A percentile compares a stretch with the other conserved stretches of the same genome.
These are phyloP conservation scores for Scrobipalpa atriplicella DNA, from an alignment of 2,888 invertebrate genomes.

Conservation along the genomic window DNA sequence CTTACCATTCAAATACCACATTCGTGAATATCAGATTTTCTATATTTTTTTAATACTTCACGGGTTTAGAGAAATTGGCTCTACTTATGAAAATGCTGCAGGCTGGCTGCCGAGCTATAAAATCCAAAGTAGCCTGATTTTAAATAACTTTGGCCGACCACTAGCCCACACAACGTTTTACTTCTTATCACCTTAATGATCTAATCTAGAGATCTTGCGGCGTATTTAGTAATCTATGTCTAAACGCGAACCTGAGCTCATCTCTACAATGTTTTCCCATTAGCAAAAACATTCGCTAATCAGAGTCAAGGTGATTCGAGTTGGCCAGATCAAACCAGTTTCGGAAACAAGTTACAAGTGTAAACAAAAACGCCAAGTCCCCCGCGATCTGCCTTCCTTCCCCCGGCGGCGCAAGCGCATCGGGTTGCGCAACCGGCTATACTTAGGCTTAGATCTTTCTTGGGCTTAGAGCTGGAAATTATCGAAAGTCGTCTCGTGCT, in stretches of 20 bases:
- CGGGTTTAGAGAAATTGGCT: too few relatives aligned
- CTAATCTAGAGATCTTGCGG: neutral
- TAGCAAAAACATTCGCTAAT: constrained; percentile 24
- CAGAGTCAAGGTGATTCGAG: constrained; percentile 20
- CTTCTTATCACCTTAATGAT: neutral
- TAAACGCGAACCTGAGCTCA: neutral
- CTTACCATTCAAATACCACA: too few relatives aligned
- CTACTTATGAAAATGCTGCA: too few relatives aligned
- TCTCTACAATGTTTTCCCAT: neutral
- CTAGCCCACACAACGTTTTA: neutral
- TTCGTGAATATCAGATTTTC: too few relatives aligned
- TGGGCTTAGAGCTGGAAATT: neutral
- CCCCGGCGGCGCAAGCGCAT: constrained; percentile 16
- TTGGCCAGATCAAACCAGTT: constrained; percentile 7
- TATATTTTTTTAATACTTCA: too few relatives aligned
- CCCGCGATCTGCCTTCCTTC: constrained; percentile 27
- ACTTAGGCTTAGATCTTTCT: constrained; percentile 20
- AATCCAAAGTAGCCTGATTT: too few relatives aligned
- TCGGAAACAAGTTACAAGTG: constrained; percentile 61
- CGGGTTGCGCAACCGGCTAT: constrained; percentile 35
- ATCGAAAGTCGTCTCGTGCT: neutral
- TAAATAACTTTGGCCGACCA: too few relatives aligned
- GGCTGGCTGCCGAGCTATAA: too few relatives aligned
- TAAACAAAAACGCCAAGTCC: constrained; percentile 61
- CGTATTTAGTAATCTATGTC: neutral